These are phyloP conservation scores for Ifrita kowaldi DNA, from an alignment of 2,113 vertebrate species.

Conservation along the genomic window DNA sequence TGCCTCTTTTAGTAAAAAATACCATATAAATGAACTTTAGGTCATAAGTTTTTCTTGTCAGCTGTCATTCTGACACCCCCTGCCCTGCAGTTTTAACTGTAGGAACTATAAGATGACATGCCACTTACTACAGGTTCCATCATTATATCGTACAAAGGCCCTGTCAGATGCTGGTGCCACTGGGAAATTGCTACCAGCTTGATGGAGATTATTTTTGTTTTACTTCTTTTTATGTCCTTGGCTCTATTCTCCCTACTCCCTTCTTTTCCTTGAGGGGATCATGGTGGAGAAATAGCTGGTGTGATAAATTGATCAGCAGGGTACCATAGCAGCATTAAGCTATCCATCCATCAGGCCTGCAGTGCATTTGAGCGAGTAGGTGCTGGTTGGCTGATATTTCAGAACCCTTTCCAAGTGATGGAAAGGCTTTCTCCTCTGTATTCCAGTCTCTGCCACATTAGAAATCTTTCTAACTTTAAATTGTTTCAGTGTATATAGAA, in stretches of 20 bases:
- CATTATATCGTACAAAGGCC: background rate
- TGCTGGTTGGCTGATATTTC: conserved; percentile 16
- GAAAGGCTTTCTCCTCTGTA: conserved; percentile 22
- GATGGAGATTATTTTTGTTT: conserved; percentile 41
- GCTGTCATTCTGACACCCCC: background rate
- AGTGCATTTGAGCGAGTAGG: background rate
- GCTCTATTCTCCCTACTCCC: background rate
- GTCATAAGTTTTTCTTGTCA: background rate
- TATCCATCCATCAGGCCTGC: conserved; percentile 29
- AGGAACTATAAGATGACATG: background rate
- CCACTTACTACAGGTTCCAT: background rate
- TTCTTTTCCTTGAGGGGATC: conserved; percentile 30
- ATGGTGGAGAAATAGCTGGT: background rate
- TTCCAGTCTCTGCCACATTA: conserved; percentile 1
- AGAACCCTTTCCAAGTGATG: background rate
- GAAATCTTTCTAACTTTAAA: conserved; percentile 40
- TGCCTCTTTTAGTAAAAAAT: background rate
- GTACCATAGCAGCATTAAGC: conserved; percentile 30
- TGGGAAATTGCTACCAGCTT: conserved; percentile 5
- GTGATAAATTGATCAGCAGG: conserved; percentile 37
- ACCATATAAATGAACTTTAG: background rate
- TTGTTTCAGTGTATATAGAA: conserved; percentile 33
- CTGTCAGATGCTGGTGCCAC: background rate
- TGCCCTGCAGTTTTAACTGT: background rate
- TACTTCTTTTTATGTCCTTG: conserved; percentile 20